Evolutionary conservation across 2,888 invertebrate species (phyloP).

Genomic region (Chrysolina oricalcia): DNA sequence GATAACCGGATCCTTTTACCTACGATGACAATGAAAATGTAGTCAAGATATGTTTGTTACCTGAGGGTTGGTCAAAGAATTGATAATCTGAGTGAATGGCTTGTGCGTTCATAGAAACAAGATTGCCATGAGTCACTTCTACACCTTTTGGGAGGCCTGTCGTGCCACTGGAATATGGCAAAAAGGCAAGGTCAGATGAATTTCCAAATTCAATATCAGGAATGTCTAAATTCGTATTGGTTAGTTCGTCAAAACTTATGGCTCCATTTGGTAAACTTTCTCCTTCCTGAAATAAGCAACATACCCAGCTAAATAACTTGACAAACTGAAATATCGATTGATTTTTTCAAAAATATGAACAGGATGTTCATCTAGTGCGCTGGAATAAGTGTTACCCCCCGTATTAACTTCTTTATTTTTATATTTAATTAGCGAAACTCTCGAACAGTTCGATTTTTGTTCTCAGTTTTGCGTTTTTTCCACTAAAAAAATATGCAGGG

Average conservation of each 20-base stretch:
- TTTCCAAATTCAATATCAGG: constrained; percentile 72
- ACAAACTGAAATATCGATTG: too few relatives aligned
- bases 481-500: too few relatives aligned
- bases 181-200: constrained; percentile 75
- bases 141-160: constrained; percentile 89
- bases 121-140: constrained; percentile 74
- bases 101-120: constrained; percentile 56
- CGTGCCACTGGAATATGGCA: constrained; percentile 91
- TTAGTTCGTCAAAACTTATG: constrained; percentile 46
- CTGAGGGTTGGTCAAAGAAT: constrained; percentile 45
- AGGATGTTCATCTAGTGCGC: too few relatives aligned
- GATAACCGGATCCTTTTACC: too few relatives aligned
- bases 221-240: constrained; percentile 68
- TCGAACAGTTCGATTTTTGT: too few relatives aligned
- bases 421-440: too few relatives aligned
- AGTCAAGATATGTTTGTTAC: constrained; percentile 30
- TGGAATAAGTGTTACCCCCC: too few relatives aligned
- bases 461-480: too few relatives aligned
- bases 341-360: too few relatives aligned
- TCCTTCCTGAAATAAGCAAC: constrained; percentile 41
- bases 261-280: constrained; percentile 46
- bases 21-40: too few relatives aligned
- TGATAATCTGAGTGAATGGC: constrained; percentile 45
- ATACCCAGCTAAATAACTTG: too few relatives aligned
- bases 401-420: too few relatives aligned